Evolutionary conservation across 2,113 vertebrate genomes (phyloP).

Genomic region (Limanda limanda): DNA sequence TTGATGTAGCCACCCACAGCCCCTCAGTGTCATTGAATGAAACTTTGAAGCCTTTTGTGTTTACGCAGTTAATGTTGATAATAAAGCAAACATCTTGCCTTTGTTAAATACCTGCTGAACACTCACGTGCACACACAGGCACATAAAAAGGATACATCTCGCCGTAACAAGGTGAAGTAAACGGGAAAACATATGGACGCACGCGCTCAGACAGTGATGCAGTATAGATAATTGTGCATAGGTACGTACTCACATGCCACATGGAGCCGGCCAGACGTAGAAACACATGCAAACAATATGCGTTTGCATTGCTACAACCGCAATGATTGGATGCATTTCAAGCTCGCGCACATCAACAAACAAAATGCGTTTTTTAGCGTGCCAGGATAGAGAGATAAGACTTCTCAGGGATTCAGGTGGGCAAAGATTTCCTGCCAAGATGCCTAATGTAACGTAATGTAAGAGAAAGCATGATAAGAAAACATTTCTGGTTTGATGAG

Average conservation of each 20-base stretch:
- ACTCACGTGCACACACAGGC: constrained; percentile 2
- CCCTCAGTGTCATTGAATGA: constrained; percentile 80
- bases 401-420: constrained; percentile 58
- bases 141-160: constrained; percentile 42
- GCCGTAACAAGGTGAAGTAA: constrained; percentile 49
- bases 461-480: constrained; percentile 75
- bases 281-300: constrained; percentile 60
- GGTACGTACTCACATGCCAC: background rate
- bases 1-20: constrained; percentile 86
- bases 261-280: constrained; percentile 23
- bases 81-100: constrained; percentile 84
- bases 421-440: constrained; percentile 58
- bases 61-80: constrained; percentile 76
- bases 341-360: constrained; percentile 55
- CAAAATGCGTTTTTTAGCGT: constrained; percentile 37
- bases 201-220: constrained; percentile 40
- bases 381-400: constrained; percentile 45
- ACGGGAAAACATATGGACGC: constrained; percentile 54
- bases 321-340: constrained; percentile 54
- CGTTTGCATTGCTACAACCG: constrained; percentile 36
- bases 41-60: constrained; percentile 82
- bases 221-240: constrained; percentile 33
- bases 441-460: constrained; percentile 54
- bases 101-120: constrained; percentile 78
- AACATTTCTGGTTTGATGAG: constrained; percentile 82